Base-by-base conservation (phyloP, 2,888 invertebrate species). In the Sarcophaga rosellei region DNA sequence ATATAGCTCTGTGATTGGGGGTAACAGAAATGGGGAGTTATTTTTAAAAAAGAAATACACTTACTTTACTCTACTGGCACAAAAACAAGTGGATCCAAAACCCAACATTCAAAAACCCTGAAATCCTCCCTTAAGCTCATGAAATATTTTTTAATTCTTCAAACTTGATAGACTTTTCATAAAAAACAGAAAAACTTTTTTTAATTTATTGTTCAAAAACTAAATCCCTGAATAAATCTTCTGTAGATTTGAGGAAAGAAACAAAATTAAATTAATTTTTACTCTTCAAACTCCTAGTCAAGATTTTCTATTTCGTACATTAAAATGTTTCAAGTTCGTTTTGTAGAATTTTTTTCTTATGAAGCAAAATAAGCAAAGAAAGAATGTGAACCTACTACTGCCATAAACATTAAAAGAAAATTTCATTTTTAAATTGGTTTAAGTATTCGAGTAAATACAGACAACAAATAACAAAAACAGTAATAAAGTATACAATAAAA, bases 391-490 rank as follows among this genome's bases (percentile, higher is more conserved):
- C 35, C 35, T 35, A 8, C 35, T 8, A 35, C 10, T 35, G 1
- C 10, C 23, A 47, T 65, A 73, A 66, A 53, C 17, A 47, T 11
- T 78, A 25, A 73, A 61, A 73, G 73, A 47, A 68, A 74, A 79
- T 75, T 75, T 84, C 5, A 68, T 81, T 77, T 84, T 62, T 73
- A 84, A 80, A 80, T 80, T 76, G 57, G 53, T 80, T 81, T 77
- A 77, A 85, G 73, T 77, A 77, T 72, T 57, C 45, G 25, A 75
- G 73, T 62, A 63, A 85, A 81, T 62, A 81, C 57, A 76, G 73
- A 69, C 66, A 77, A 62, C 6, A 80, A 72, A 45, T 66, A 53
- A 12, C 0, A 53, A 17, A 53, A 53, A 53, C 12, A 53, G 17
- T 15, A 53, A 53, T 53, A 53, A 17, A 53, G 53, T 15, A 53